Percentiles rank a stretch among this genome's conserved stretches.
These are phyloP conservation scores for Trypoxylus dichotomus DNA, from an alignment of 1,140 invertebrate species.

Conservation along the genomic window DNA sequence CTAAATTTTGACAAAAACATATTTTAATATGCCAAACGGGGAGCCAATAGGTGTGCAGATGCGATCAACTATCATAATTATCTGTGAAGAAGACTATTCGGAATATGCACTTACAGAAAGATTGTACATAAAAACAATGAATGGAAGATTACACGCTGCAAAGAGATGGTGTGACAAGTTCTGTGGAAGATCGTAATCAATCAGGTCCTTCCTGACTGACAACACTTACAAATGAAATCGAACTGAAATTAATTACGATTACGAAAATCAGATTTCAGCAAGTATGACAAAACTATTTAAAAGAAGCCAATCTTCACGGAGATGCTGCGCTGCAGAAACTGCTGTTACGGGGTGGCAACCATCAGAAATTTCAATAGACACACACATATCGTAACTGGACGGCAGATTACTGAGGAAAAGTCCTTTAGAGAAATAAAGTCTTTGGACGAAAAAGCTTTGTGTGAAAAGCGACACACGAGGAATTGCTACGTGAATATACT, in stretches of 20 bases:
- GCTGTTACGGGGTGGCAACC: conserved; percentile 37
- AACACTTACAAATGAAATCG: conserved; percentile 13
- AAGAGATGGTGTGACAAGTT: not conserved
- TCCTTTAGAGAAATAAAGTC: conserved; percentile 44
- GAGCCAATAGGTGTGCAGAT: too few species aligned
- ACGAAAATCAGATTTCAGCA: not conserved
- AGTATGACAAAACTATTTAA: not conserved
- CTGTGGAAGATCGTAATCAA: not conserved
- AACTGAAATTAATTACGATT: not conserved
- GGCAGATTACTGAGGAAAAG: conserved; percentile 37
- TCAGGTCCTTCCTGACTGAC: conserved; percentile 19
- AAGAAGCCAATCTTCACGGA: not conserved
- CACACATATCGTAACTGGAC: conserved; percentile 38
- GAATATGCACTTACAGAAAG: not conserved
- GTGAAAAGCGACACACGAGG: not conserved
- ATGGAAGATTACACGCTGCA: not conserved
- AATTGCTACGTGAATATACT: not conserved
- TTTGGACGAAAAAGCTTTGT: conserved; percentile 33
- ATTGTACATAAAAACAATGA: not conserved
- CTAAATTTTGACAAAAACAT: too few species aligned
- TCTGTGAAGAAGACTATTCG: not conserved
- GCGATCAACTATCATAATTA: too few species aligned
- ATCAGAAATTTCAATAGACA: conserved; percentile 38
- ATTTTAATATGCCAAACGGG: too few species aligned
- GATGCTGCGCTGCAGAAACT: conserved; percentile 32